Evolutionary conservation across 2,888 invertebrate genomes (phyloP).

Genomic region (Slavum lentiscoides): DNA sequence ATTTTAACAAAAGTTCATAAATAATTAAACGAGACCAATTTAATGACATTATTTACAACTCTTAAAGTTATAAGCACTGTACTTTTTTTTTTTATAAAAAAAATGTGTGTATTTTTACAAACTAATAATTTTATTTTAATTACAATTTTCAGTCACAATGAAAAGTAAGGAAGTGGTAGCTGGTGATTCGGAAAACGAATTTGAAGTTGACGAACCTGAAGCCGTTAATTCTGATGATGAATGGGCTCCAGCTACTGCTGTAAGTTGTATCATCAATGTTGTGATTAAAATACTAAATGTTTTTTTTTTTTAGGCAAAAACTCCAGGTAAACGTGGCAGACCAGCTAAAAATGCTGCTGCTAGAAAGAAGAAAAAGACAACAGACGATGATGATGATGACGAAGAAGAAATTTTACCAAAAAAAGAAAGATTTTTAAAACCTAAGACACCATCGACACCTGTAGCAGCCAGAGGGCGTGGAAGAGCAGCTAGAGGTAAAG

Average conservation of each 20-base stretch:
- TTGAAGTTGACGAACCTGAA: slow-evolving; percentile 61
- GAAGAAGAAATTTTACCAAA: slow-evolving; percentile 46
- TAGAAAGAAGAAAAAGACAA: slow-evolving; percentile 48
- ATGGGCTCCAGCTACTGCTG: slow-evolving; percentile 60
- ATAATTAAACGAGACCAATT: no score
- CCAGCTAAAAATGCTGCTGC: slow-evolving; percentile 25
- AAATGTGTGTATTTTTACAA: no score
- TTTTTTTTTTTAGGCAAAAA: slow-evolving; percentile 31
- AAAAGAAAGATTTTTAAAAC: slow-evolving; percentile 40
- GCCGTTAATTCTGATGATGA: slow-evolving; percentile 62
- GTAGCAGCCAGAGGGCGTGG: slow-evolving; percentile 23
- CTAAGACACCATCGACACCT: slow-evolving; percentile 35
- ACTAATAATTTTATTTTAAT: not conserved
- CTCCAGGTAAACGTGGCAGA: slow-evolving; percentile 52
- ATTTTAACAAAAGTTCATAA: no score
- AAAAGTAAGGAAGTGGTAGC: slow-evolving; percentile 42
- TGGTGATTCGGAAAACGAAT: slow-evolving; percentile 57
- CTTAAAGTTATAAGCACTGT: no score
- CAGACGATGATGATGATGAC: slow-evolving; percentile 54
- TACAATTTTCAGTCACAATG: slow-evolving; percentile 30
- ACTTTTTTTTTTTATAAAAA: no score
- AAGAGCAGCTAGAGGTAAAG: slow-evolving; percentile 37
- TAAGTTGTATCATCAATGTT: slow-evolving; percentile 54
- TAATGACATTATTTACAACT: no score
- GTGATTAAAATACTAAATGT: not conserved